phyloP scores from a whole-genome alignment of 2,113 vertebrate species.

The Oophaga pumilio region DNA sequence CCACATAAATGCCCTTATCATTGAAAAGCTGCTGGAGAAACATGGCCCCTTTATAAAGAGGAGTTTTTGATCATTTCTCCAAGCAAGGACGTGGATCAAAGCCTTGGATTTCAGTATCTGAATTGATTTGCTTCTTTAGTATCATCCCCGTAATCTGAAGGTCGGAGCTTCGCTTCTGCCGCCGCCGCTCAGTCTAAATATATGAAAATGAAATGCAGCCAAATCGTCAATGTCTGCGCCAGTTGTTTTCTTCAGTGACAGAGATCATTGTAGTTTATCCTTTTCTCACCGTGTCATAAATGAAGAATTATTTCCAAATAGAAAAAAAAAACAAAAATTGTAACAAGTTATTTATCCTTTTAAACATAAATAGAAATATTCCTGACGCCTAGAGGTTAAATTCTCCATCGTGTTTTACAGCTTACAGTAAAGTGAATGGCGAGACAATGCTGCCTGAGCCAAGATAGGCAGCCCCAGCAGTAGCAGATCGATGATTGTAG shows the following conservation, averaged over 20 bases:
- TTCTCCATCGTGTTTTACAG: too few species aligned
- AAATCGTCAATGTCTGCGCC: background rate
- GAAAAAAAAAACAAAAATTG: background rate
- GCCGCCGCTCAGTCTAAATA: background rate
- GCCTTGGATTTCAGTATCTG: background rate
- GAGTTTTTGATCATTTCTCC: constrained; percentile 28
- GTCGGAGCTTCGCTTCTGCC: background rate
- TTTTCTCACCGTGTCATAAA: background rate
- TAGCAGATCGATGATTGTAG: too few species aligned
- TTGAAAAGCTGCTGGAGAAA: background rate
- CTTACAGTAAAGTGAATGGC: too few species aligned
- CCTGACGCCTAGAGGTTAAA: too few species aligned
- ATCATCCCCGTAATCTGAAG: background rate
- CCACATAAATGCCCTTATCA: constrained; percentile 24
- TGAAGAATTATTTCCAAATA: background rate
- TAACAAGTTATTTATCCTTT: background rate
- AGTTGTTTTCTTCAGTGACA: background rate
- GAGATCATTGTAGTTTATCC: constrained; percentile 16
- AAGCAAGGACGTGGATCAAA: background rate
- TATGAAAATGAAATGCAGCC: constrained; percentile 18
- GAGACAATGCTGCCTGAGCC: too few species aligned
- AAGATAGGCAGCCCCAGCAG: too few species aligned
- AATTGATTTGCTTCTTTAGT: constrained; percentile 31
- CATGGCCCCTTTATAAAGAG: background rate
- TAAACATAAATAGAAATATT: too few species aligned